phyloP scores from a whole-genome alignment of 2,888 invertebrate genomes.

The Tetragonula carbonaria region DNA sequence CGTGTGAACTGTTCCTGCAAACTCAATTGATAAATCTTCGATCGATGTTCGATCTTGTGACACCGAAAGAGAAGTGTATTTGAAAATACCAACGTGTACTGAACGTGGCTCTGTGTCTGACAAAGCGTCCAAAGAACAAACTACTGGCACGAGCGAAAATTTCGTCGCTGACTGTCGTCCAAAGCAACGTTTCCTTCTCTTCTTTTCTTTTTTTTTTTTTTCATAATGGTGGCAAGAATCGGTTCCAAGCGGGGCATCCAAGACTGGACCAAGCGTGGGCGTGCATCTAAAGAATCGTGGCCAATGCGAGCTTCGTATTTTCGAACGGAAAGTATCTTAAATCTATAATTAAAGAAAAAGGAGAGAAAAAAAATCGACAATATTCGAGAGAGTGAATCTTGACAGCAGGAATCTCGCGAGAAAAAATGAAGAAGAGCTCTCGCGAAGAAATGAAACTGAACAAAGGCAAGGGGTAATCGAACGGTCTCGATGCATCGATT shows the following conservation, averaged over 20 bases:
- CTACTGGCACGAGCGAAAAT: background rate
- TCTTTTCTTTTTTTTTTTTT: no score
- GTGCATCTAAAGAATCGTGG: slow-evolving; percentile 24
- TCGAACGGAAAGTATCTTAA: slow-evolving; percentile 10
- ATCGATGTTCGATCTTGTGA: background rate
- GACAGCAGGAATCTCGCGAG: background rate
- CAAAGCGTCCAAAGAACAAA: background rate
- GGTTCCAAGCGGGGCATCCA: slow-evolving; percentile 41
- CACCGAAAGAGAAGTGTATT: background rate
- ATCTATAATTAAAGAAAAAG: background rate
- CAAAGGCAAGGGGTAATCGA: slow-evolving; percentile 42
- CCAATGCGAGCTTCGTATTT: slow-evolving; percentile 29
- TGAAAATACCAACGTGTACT: background rate
- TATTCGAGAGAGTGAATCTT: background rate
- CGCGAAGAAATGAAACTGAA: background rate
- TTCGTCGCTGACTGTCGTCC: slow-evolving; percentile 10
- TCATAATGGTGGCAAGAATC: background rate
- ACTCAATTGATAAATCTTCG: background rate
- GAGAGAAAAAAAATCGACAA: no score
- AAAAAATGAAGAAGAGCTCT: background rate
- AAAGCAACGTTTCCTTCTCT: slow-evolving; percentile 6
- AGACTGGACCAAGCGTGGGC: slow-evolving; percentile 52
- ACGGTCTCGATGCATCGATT: slow-evolving; percentile 54
- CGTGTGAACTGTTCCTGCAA: background rate
- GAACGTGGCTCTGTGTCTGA: background rate